Percentiles rank a stretch among this genome's conserved stretches.
These are phyloP conservation scores for Gryon sp. DNA, from an alignment of 1,140 invertebrate genomes.

Conservation along the genomic window DNA sequence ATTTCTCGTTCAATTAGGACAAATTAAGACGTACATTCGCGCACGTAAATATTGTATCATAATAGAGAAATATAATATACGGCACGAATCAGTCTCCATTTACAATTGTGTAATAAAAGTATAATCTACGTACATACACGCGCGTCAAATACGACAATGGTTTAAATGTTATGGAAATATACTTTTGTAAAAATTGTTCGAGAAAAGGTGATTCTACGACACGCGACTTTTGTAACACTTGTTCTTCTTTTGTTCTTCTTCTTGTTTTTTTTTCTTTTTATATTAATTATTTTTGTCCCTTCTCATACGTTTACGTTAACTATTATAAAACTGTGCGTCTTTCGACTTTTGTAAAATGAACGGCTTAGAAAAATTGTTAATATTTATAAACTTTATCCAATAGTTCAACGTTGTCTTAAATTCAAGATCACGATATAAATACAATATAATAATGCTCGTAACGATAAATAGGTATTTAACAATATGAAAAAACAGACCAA, in stretches of 20 bases:
- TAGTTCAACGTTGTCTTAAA: constrained; percentile 61
- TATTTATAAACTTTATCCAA: constrained; percentile 62
- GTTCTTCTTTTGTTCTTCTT: background rate
- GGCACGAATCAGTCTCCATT: constrained; percentile 62
- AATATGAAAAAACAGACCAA: constrained; percentile 56
- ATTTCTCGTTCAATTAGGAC: too few relatives aligned
- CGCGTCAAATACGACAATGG: constrained; percentile 50
- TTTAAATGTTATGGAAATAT: constrained; percentile 57
- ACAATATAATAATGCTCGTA: constrained; percentile 55
- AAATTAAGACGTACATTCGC: constrained; percentile 28
- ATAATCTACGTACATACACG: constrained; percentile 58
- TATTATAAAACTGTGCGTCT: constrained; percentile 63
- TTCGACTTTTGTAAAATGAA: constrained; percentile 57
- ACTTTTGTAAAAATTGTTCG: constrained; percentile 56
- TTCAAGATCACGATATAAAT: constrained; percentile 54
- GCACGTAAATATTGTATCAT: constrained; percentile 26
- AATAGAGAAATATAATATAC: constrained; percentile 62
- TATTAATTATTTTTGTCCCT: constrained; percentile 19
- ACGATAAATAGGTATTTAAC: constrained; percentile 59
- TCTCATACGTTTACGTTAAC: constrained; percentile 30
- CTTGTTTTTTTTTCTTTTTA: background rate
- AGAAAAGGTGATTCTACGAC: constrained; percentile 57
- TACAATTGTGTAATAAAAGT: constrained; percentile 62
- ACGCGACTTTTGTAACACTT: constrained; percentile 43
- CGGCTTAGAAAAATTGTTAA: constrained; percentile 51